Evolutionary conservation across 2,888 invertebrate genomes (phyloP), one percentile per base, ranked within the genome.

Genomic region (Ophioninae sp.): DNA sequence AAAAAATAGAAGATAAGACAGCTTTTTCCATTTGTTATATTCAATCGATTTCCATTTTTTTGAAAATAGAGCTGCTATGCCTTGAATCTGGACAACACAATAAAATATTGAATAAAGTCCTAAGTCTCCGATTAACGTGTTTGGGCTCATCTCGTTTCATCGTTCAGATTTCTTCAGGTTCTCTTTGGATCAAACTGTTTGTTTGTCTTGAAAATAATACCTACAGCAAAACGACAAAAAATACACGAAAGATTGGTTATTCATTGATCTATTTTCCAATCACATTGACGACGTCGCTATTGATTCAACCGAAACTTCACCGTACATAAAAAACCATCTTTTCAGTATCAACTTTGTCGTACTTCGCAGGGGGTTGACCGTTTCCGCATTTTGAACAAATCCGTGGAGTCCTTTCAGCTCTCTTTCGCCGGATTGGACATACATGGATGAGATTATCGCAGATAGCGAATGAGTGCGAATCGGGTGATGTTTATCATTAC

Each of bases 241-340:
- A 50, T 1, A 0, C 6, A 44, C 13, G 13, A 1, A 8, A 44
- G n/a, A 13, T 13, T 7, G 13, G 13, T 44, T 44, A 44, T 44
- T 13, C 50, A 17, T 17, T 10, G 57, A 59, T 59, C 39, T 21
- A 39, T 69, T 79, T 70, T 73, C 80, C 56, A 61, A 82, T 79
- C 57, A 73, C 57, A 80, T 64, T 79, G 57, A 61, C 74, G 61
- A 41, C 61, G 23, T 81, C 67, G 23, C 20, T 62, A 79, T 72
- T 70, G 61, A 73, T 83, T 81, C 62, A 17, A 81, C 81, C 72
- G 78, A 79, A 68, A 69, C 79, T 30, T 79, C 81, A 50, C 50
- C 13, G 0, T 10, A 17, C 62, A 78, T 79, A 79, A 2, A 17
- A 50, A 3, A 2, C 50, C 50, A 13, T 50, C 3, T 50, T 50